These are phyloP conservation scores for Bombylius discolor DNA, from an alignment of 2,888 invertebrate species.

Conservation along the genomic window DNA sequence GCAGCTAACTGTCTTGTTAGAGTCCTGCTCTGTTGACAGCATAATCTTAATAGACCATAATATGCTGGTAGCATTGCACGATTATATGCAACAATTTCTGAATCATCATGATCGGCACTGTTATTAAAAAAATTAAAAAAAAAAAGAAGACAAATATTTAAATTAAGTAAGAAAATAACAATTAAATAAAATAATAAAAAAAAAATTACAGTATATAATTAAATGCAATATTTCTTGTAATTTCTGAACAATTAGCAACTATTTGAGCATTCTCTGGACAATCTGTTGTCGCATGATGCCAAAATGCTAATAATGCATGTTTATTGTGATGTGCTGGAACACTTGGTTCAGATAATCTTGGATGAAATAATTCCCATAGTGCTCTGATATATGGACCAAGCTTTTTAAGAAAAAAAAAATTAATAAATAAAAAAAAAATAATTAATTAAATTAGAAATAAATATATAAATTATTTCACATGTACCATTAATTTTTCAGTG, in stretches of 20 bases:
- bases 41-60: slow-evolving; percentile 77
- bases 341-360: slow-evolving; percentile 84
- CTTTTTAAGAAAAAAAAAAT: slow-evolving; percentile 35
- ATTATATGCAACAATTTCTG: slow-evolving; percentile 88
- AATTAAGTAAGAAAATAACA: not conserved
- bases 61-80: slow-evolving; percentile 87
- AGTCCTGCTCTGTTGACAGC: slow-evolving; percentile 74
- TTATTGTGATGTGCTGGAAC: slow-evolving; percentile 93
- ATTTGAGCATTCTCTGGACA: slow-evolving; percentile 86
- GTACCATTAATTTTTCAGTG: slow-evolving; percentile 84
- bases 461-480: slow-evolving; percentile 16
- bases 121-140: slow-evolving; percentile 16
- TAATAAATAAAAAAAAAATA: not conserved
- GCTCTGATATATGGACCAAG: slow-evolving; percentile 86
- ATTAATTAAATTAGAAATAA: not conserved
- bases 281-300: slow-evolving; percentile 86
- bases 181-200: not conserved
- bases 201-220: slow-evolving; percentile 83
- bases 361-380: slow-evolving; percentile 89
- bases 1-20: slow-evolving; percentile 78
- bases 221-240: slow-evolving; percentile 89
- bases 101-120: slow-evolving; percentile 92
- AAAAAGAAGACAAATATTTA: too few relatives aligned
- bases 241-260: slow-evolving; percentile 73
- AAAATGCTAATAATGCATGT: slow-evolving; percentile 81